Percentiles rank a stretch among this genome's conserved stretches.
phyloP scores from a whole-genome alignment of 1,140 invertebrate genomes.

The Ceratina japonica region DNA sequence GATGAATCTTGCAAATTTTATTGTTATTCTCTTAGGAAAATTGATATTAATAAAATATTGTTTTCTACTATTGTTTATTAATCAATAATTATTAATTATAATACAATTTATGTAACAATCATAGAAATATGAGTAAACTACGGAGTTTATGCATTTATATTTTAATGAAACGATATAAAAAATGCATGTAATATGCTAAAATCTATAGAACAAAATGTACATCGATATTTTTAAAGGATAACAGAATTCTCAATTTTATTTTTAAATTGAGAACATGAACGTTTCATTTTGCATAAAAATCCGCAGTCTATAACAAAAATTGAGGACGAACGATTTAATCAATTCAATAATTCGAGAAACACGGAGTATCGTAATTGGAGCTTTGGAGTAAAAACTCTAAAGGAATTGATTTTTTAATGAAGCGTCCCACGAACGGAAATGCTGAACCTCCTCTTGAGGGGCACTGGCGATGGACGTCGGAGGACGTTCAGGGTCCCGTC shows the following conservation, averaged over 20 bases:
- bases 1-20: conserved; percentile 44
- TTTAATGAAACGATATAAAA: background rate
- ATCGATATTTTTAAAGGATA: too few species aligned
- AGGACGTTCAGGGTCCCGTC: conserved; percentile 76
- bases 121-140: too few species aligned
- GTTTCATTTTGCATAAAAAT: background rate
- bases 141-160: too few species aligned
- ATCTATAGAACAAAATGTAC: too few species aligned
- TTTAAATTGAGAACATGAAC: too few species aligned
- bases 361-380: background rate
- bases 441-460: conserved; percentile 71
- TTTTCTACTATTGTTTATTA: background rate
- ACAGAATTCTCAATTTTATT: too few species aligned
- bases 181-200: background rate
- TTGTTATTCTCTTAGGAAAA: background rate
- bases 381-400: too few species aligned
- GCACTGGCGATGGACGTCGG: conserved; percentile 38
- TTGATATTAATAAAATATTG: background rate
- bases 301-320: too few species aligned
- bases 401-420: background rate
- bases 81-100: too few species aligned
- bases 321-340: background rate
- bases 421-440: conserved; percentile 72
- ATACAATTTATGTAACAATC: background rate
- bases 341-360: background rate